phyloP scores from a whole-genome alignment of 2,888 invertebrate species.

The Aethes cnicana region DNA sequence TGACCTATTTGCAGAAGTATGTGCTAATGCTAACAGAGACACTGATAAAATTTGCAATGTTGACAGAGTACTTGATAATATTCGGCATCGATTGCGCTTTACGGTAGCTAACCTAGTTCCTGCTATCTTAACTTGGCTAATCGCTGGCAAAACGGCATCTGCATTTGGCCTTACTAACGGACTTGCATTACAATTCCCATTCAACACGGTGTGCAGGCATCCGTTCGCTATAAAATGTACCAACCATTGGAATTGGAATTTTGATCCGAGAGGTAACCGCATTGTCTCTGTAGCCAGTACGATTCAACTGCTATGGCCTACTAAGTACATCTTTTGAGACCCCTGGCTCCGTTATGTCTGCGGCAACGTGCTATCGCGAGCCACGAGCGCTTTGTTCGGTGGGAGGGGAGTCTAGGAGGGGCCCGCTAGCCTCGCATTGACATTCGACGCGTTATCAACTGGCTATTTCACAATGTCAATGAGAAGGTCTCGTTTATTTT shows the following conservation, averaged over 20 bases:
- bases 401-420: conserved; percentile 58
- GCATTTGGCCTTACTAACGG: conserved; percentile 33
- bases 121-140: conserved; percentile 74
- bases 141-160: conserved; percentile 38
- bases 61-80: conserved; percentile 74
- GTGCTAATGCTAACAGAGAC: conserved; percentile 58
- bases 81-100: conserved; percentile 67
- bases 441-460: conserved; percentile 79
- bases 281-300: conserved; percentile 52
- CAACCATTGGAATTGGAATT: conserved; percentile 27
- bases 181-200: conserved; percentile 26
- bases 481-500: conserved; percentile 81
- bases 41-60: conserved; percentile 73
- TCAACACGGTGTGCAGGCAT: conserved; percentile 30
- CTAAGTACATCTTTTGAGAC: conserved; percentile 21
- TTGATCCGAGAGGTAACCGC: conserved; percentile 13
- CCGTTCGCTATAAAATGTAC: conserved; percentile 35
- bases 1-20: conserved; percentile 65
- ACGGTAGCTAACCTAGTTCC: conserved; percentile 76
- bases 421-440: conserved; percentile 74
- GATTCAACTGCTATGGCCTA: conserved; percentile 17
- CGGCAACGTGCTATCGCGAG: conserved; percentile 43
- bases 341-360: conserved; percentile 35
- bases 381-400: conserved; percentile 51
- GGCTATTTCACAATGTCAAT: conserved; percentile 83